Evolutionary conservation across 2,888 invertebrate genomes (phyloP).

Genomic region (Stenoptilia bipunctidactyla): DNA sequence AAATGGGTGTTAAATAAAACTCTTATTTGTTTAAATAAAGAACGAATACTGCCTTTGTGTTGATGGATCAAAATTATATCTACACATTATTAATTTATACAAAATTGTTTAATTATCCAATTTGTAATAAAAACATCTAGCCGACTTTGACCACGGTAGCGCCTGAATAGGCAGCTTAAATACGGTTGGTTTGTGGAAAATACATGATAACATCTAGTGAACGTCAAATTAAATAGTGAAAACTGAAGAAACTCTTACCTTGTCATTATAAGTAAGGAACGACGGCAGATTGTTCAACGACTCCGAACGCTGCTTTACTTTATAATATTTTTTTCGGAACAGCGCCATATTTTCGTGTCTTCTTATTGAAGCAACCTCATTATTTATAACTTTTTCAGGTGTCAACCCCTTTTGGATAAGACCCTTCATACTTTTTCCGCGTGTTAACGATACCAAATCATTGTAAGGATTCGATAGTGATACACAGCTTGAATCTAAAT

Average conservation of each 20-base stretch:
- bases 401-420: conserved; percentile 36
- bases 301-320: conserved; percentile 37
- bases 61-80: too few species aligned
- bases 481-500: conserved; percentile 63
- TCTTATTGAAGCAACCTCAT: conserved; percentile 39
- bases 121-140: too few species aligned
- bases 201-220: too few species aligned
- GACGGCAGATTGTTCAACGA: conserved; percentile 84
- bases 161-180: too few species aligned
- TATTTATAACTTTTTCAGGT: conserved; percentile 41
- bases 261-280: conserved; percentile 77
- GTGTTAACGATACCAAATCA: conserved; percentile 37
- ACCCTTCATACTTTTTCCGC: conserved; percentile 44
- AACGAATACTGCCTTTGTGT: too few species aligned
- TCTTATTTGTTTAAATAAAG: too few species aligned
- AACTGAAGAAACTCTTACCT: conserved; percentile 62
- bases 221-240: too few species aligned
- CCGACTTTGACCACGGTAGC: too few species aligned
- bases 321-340: conserved; percentile 24
- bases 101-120: too few species aligned
- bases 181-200: too few species aligned
- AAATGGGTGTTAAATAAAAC: too few species aligned
- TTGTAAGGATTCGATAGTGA: conserved; percentile 62
- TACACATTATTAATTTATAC: too few species aligned
- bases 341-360: conserved; percentile 31